Conservation (phyloP, 2,888 invertebrate species). For the Parascotia fuliginaria region DNA sequence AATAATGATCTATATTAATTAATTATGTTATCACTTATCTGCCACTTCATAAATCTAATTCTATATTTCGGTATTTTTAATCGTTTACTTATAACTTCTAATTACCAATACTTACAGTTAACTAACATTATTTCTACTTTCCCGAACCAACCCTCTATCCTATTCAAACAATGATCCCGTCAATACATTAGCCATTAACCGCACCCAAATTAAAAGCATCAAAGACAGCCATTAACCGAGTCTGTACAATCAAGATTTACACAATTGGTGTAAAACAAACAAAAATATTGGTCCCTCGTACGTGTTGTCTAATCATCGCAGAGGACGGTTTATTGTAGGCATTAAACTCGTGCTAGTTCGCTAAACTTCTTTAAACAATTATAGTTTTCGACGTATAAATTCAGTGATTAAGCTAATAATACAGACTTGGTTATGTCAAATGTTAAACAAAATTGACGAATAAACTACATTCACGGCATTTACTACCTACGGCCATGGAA, state of each 20-base stretch:
- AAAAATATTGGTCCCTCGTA: constrained; percentile 51
- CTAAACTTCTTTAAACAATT: constrained; percentile 57
- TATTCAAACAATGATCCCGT: constrained; percentile 23
- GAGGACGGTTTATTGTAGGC: constrained; percentile 71
- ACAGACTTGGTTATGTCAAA: too few relatives aligned
- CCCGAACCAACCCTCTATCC: background rate
- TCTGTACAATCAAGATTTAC: constrained; percentile 57
- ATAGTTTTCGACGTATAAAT: background rate
- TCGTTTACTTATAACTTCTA: background rate
- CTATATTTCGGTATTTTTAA: too few relatives aligned
- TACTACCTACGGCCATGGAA: too few relatives aligned
- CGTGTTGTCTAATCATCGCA: constrained; percentile 66
- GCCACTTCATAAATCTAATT: too few relatives aligned
- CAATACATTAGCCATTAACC: constrained; percentile 38
- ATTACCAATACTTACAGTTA: too few relatives aligned
- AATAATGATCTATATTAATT: too few relatives aligned
- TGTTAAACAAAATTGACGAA: too few relatives aligned
- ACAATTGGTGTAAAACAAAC: constrained; percentile 62
- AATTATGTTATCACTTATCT: too few relatives aligned
- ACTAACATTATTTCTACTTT: background rate
- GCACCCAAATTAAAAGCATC: constrained; percentile 44
- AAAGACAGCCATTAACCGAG: constrained; percentile 45
- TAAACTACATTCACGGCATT: too few relatives aligned
- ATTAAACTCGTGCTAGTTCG: constrained; percentile 65
- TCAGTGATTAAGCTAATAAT: too few relatives aligned